Evolutionary conservation across 2,797 vertebrate genomes (phyloP), one percentile per base, ranked within the genome.

Genomic region (Calcarius lapponicus): DNA sequence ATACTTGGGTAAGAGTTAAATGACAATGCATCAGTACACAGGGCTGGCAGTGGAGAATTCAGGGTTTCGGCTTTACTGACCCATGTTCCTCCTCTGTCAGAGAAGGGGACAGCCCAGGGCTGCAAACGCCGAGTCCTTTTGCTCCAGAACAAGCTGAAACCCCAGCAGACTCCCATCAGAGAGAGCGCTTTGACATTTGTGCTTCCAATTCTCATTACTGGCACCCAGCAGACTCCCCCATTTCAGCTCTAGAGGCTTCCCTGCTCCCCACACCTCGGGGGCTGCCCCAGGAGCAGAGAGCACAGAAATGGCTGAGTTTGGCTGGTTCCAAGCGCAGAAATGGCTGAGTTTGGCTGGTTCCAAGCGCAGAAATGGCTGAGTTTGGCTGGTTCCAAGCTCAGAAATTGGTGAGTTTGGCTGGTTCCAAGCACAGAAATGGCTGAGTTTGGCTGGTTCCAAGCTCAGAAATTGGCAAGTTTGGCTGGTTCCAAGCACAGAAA

Each of bases 41-140:
- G 57, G 57, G 24, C 3, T 7, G 69, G 56, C 54, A 81, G 40
- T 9, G 19, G 5, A 61, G 20, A 69, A 72, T 28, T 61, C 26
- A 11, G 28, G 21, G 0, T 2, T 54, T 31, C 6, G 25, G 58
- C 36, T 34, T 54, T 43, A 1, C 6, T 48, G 32, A 5, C 10
- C 15, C 29, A 12, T 2, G 6, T 6, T 36, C 14, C 11, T 13
- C 11, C 66, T 48, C 32, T 45, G 38, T 16, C 28, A 11, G 28
- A 47, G 38, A 19, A n/a, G 24, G 36, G 22, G 11, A 11, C 43
- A 32, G 10, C 34, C 45, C 57, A 13, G 29, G 25, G 54, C 72
- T 64, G 67, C 86, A 45, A 7, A 28, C 60, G 34, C 40, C 62
- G 3, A 16, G 6, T 7, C 31, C 2, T 12, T 57, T 56, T 29